Evolutionary conservation across 2,113 vertebrate genomes (phyloP).

Genomic region (Himantopus leucocephalus): DNA sequence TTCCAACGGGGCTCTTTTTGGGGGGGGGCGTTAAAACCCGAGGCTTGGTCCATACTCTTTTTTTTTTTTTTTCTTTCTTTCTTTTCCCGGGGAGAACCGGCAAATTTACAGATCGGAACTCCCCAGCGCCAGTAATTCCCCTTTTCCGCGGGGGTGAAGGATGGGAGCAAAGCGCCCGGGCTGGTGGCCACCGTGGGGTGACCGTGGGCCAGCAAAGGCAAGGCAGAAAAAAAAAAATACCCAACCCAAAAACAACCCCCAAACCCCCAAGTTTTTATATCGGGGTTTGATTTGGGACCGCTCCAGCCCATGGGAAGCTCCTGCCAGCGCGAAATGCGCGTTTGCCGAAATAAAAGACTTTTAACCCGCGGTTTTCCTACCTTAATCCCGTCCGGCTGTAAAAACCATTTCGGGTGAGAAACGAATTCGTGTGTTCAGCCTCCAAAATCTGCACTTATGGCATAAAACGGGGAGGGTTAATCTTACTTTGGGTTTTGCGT

Average conservation of each 20-base stretch:
- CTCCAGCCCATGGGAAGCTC: background rate
- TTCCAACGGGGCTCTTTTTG: background rate
- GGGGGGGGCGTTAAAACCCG: background rate
- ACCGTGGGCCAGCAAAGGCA: background rate
- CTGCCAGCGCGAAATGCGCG: fast-evolving
- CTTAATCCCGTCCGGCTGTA: background rate
- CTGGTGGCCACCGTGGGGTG: background rate
- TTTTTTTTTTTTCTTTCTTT: background rate
- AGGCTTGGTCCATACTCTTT: fast-evolving
- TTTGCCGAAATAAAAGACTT: background rate
- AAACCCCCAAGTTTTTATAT: background rate
- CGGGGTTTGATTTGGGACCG: fast-evolving
- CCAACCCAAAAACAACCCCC: too few relatives aligned
- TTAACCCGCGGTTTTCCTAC: background rate
- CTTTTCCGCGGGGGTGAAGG: background rate
- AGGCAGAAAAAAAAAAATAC: background rate
- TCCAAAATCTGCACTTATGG: background rate
- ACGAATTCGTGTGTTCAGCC: background rate
- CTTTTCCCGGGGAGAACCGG: background rate
- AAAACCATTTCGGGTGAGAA: background rate
- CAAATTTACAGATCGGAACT: background rate
- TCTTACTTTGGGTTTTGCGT: background rate
- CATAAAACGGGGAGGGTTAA: background rate
- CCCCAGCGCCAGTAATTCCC: background rate
- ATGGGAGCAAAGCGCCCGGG: background rate